Evolutionary conservation across 1,140 invertebrate species (phyloP), one percentile per base, ranked within the genome.

Genomic region (Augochlora pura): DNA sequence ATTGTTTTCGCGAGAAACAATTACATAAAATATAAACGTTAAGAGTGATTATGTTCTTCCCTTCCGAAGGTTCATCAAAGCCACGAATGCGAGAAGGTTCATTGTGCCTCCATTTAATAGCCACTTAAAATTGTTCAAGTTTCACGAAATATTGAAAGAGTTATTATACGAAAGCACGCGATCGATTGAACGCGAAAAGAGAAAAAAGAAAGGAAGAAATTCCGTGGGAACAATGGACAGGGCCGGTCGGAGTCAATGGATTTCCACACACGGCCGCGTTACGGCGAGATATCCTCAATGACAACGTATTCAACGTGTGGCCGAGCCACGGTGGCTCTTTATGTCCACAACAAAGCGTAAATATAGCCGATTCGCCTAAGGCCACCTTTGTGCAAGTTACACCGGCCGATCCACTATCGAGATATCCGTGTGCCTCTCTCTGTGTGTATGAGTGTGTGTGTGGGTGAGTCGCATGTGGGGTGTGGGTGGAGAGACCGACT

Each of bases 271-370:
- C 82, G 86, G 88, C 88, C 88, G 86, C 89, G 85, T 86, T 85
- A 85, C 85, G 88, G 88, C 88, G 88, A 90, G 88, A 88, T 88
- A 89, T 21, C 49, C 89, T 89, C 84, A 89, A 88, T 82, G 88
- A 90, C 83, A 82, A 77, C 68, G 82, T 70, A 89, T 89, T 88
- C 86, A 88, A 70, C 80, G 82, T 75, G 80, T 75, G 80, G 79
- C 74, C 88, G 81, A n/a, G 86, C 88, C 87, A 90, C 78, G 81
- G 85, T 84, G 67, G 70, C 80, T 87, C 88, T 90, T 89, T 89
- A 90, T 89, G 86, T 85, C 83, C 87, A 88, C 88, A 88, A 89
- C 89, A 90, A 90, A 90, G 86, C 87, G 86, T 89, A 90, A 90
- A 89, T 90, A 90, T 85, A 74, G 87, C 85, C 86, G 89, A 89